Evolutionary conservation across 2,888 invertebrate species (phyloP), one percentile per base, ranked within the genome.

Genomic region (Oxystoma pomonae): DNA sequence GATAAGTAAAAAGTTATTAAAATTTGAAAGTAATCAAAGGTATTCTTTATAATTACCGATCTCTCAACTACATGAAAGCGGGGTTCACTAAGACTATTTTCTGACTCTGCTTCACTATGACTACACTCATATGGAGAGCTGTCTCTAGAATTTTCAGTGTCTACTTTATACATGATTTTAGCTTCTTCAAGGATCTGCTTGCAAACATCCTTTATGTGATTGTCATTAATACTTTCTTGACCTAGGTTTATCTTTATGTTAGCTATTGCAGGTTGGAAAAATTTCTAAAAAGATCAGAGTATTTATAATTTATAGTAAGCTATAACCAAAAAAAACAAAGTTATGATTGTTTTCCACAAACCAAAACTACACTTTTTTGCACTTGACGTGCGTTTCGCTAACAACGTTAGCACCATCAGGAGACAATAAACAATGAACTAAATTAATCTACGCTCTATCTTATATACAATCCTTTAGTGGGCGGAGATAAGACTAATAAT

Each of bases 181-280:
- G 91, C 90, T 69, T 92, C 91, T 77, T 92, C 92, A 67, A 92
- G 79, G 83, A 92, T 91, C 66, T 90, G 88, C 64, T 89, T 83
- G 75, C 91, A 91, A 12, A 92, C 88, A 66, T 88, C 87, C 73
- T 86, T 80, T 72, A 87, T 86, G 80, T 90, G 89, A 75, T 91
- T 90, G 77, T 91, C 90, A 69, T 86, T 87, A 9, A 91, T 89
- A 73, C 88, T 87, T 73, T 88, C 88, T 73, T 86, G 86, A 2
- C 91, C 91, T 73, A 90, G 83, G 80, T 92, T 92, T 69, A 84
- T 82, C 73, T 87, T 84, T 70, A 92, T 90, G 75, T 92, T 92
- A 69, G 87, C 86, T 50, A 92, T 86, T 65, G 90, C 92, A 67
- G 91, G 90, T 73, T 89, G 88, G 81, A 92, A 91, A 80, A 88